These are phyloP conservation scores for Corythornis leucogaster DNA, from an alignment of 2,797 vertebrate species.

Conservation along the genomic window DNA sequence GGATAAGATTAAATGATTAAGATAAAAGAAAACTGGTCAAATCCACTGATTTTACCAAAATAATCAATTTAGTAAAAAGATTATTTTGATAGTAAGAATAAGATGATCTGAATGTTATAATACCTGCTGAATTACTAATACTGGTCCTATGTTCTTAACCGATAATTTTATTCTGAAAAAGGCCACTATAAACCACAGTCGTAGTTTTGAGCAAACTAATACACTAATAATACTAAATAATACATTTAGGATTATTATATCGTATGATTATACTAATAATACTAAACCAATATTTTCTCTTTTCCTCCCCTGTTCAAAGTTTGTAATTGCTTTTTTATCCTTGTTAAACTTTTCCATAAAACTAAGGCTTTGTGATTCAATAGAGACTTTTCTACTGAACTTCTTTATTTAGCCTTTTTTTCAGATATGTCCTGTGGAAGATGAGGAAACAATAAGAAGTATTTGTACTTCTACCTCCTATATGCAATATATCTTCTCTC, in stretches of 20 bases:
- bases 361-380: neutral
- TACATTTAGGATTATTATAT: too few relatives aligned
- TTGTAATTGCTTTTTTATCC: neutral
- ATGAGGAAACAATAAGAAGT: neutral
- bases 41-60: neutral
- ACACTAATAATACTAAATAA: too few relatives aligned
- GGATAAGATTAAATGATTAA: neutral
- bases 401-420: neutral
- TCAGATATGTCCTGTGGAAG: neutral
- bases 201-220: neutral
- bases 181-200: neutral
- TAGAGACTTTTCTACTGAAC: neutral
- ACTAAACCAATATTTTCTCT: neutral
- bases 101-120: neutral
- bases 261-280: too few relatives aligned
- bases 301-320: neutral
- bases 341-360: neutral
- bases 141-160: neutral
- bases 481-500: neutral
- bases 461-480: neutral
- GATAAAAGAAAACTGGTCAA: neutral
- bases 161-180: neutral
- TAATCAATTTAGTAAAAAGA: neutral
- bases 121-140: neutral
- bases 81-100: neutral